Conservation (phyloP, 2,797 vertebrate genomes). For the Anabacerthia variegaticeps region DNA sequence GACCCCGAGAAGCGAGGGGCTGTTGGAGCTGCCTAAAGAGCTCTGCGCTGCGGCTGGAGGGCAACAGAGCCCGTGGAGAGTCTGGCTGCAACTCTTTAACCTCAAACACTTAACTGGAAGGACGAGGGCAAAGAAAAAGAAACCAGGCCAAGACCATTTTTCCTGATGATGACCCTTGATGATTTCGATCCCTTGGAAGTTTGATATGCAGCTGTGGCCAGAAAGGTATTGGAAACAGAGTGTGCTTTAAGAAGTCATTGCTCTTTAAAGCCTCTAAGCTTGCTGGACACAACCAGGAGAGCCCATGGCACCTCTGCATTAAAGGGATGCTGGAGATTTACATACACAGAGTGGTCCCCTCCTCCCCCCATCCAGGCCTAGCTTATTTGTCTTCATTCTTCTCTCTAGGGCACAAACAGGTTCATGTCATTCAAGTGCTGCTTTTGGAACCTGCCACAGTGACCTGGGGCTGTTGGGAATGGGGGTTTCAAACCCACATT, state of each 20-base stretch:
- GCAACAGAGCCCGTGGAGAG: not conserved
- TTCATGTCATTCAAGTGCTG: accelerated
- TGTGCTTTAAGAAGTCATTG: not conserved
- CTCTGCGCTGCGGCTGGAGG: not conserved
- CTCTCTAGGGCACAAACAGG: not conserved
- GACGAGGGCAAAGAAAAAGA: constrained; percentile 26
- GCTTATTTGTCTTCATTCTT: constrained; percentile 16
- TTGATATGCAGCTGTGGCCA: not conserved
- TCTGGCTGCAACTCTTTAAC: not conserved
- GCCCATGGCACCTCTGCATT: not conserved
- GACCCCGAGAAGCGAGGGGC: not conserved
- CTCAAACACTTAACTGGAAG: not conserved
- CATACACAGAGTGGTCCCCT: not conserved
- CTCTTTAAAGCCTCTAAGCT: not conserved
- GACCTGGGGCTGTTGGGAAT: not conserved
- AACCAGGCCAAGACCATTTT: not conserved
- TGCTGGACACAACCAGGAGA: not conserved
- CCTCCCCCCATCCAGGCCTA: not conserved
- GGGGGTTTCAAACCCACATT: not conserved
- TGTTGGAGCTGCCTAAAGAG: not conserved
- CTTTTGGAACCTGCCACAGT: not conserved
- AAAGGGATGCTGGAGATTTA: not conserved
- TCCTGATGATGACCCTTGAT: not conserved
- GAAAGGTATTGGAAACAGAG: not conserved
- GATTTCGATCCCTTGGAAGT: not conserved